A percentile compares a stretch with the other conserved stretches of the same genome.
These are phyloP conservation scores for cattle (Bos taurus) DNA, from an alignment of 2,113 vertebrate genomes.

Conservation along the genomic window ARS-UCD2.0 NC_037330.1:113889501-113890000, in stretches of 20 bases:
- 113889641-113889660: background rate
- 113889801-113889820: background rate
- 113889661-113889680: background rate
- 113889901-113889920: background rate
- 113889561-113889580: background rate
- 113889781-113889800: background rate
- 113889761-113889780: background rate
- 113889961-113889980: background rate
- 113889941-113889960: background rate
- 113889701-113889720: rapidly evolving
- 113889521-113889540: too few relatives aligned
- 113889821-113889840: background rate
- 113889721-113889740: background rate
- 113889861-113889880: background rate
- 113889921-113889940: background rate
- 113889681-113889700: background rate
- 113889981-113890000: background rate
- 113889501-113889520: background rate
- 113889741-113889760: background rate
- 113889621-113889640: background rate
- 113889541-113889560: background rate
- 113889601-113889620: background rate
- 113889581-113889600: background rate
- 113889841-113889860: background rate
- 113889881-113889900: background rate